Evolutionary conservation across 2,113 vertebrate genomes (phyloP), one percentile per base, ranked within the genome.

Genomic region (Thalassarche chlororhynchos): DNA sequence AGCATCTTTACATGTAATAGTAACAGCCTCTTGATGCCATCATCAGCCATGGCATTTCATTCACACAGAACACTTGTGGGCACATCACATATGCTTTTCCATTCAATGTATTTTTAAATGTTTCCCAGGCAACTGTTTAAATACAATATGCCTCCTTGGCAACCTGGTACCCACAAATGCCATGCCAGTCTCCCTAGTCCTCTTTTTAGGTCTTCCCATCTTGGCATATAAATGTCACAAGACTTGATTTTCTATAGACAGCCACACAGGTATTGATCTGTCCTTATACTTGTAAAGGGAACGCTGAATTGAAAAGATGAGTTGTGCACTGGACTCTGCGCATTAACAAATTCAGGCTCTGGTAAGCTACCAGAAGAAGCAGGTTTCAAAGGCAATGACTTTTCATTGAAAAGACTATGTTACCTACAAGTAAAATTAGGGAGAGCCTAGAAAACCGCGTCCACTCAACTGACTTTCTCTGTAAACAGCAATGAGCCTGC

Each of bases 41-140:
- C 74, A 93, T 93, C 96, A 96, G 93, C 94, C 93, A 84, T 82
- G 87, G 97, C 92, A 95, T 75, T 95, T 96, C 46, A 87, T 91
- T 93, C 95, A 95, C 76, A 57, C 89, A 68, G 87, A 95, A 46
- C 47, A 74, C 84, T 93, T 96, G 97, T 97, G 94, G 97, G 97
- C 95, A 97, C 78, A 81, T 95, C 91, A 95, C 89, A 89, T 96
- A 96, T 78, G 58, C 93, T 96, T 92, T 87, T 92, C 87, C 81
- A 96, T 97, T 97, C 87, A 76, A 26, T 54, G 84, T 97, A 97
- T 89, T 97, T 97, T 89, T 84, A 49, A 54, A 95, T 91, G 98
- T 97, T 98, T 97, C 98, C 97, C 96, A 95, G 98, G 97, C 96
- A 97, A 97, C 98, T 89, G 91, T 87, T 92, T 94, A 96, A 90